Percentiles rank a stretch among this genome's conserved stretches.
phyloP scores from a whole-genome alignment of 1,140 invertebrate genomes.

The Halictus rubicundus region DNA sequence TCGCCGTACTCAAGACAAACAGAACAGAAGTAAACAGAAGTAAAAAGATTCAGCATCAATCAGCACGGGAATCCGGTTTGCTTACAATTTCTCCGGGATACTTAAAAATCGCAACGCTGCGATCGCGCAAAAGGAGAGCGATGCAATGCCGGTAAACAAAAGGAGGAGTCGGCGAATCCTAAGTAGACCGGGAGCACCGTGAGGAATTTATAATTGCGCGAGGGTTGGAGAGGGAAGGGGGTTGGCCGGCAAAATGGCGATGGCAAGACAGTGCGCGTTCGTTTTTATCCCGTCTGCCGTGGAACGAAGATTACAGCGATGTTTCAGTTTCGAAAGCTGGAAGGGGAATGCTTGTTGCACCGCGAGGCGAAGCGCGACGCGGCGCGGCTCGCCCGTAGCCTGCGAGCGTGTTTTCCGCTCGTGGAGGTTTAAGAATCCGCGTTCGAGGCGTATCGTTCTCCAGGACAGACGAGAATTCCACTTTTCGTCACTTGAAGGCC shows the following conservation, averaged over 20 bases:
- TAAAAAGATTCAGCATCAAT: too few relatives aligned
- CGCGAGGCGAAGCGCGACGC: too few relatives aligned
- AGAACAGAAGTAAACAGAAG: too few relatives aligned
- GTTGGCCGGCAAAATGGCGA: not conserved
- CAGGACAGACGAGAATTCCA: constrained; percentile 1
- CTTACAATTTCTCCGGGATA: too few relatives aligned
- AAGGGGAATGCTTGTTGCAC: not conserved
- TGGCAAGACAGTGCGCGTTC: not conserved
- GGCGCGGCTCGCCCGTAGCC: too few relatives aligned
- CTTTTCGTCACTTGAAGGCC: constrained; percentile 27
- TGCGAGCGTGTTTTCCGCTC: constrained; percentile 13
- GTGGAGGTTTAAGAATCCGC: constrained; percentile 9
- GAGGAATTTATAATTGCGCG: constrained; percentile 12
- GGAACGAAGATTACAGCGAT: too few relatives aligned
- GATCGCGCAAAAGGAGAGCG: not conserved
- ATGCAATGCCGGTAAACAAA: constrained; percentile 1
- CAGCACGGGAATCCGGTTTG: too few relatives aligned
- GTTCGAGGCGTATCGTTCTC: not conserved
- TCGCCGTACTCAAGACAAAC: too few relatives aligned
- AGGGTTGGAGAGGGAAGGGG: not conserved
- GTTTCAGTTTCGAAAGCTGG: not conserved
- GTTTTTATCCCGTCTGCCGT: not conserved
- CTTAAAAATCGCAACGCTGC: not conserved
- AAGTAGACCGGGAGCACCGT: not conserved
- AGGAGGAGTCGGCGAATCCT: not conserved